These are phyloP conservation scores for Pogonocichla stellata DNA, from an alignment of 2,113 vertebrate species.

Conservation along the genomic window DNA sequence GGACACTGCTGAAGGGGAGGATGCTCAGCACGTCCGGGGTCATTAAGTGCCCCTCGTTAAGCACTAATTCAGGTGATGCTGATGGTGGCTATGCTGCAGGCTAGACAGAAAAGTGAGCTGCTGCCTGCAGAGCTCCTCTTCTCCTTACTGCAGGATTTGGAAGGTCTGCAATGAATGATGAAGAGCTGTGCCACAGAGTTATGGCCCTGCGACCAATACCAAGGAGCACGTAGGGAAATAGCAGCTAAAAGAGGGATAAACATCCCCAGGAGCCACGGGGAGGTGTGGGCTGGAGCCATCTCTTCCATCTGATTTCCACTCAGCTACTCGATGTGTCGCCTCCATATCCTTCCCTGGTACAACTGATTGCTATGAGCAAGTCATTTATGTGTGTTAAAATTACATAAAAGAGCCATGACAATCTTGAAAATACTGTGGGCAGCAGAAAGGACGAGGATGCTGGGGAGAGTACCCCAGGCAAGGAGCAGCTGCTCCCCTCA, in stretches of 20 bases:
- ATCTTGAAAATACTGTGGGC: neutral
- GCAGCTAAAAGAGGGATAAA: neutral
- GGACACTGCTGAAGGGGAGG: neutral
- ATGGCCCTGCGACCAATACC: rapidly evolving
- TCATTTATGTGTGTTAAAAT: neutral
- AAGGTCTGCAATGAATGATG: neutral
- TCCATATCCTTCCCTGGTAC: neutral
- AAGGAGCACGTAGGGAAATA: neutral
- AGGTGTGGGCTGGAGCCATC: neutral
- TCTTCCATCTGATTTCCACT: neutral
- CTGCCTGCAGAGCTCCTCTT: neutral
- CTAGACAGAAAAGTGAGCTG: neutral
- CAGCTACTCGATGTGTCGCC: neutral
- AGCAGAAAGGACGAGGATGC: neutral
- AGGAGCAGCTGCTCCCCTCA: neutral
- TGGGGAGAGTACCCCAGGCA: neutral
- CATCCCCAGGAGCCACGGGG: neutral
- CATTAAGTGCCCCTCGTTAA: rapidly evolving
- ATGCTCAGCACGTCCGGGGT: neutral
- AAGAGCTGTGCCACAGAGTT: neutral
- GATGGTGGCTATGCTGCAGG: neutral
- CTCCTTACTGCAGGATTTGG: neutral
- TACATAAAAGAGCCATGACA: neutral
- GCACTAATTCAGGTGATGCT: neutral
- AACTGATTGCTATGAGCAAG: neutral